Base-by-base conservation (phyloP, 2,797 vertebrate genomes). In the Arctocebus calabarensis region DNA sequence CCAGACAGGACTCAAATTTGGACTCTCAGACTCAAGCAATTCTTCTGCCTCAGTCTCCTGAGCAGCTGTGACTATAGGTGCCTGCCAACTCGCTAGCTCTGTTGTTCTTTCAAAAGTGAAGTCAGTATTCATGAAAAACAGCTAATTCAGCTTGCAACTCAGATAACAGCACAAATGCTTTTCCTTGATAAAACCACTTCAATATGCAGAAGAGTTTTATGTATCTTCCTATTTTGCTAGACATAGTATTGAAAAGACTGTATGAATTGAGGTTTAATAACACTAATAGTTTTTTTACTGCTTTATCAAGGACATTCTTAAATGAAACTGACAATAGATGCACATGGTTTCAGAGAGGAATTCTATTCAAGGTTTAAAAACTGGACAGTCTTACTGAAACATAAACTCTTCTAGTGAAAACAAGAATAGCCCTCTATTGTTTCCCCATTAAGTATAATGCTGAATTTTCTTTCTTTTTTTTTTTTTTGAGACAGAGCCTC, bases 321-420 rank as follows among this genome's bases (percentile, higher is more conserved):
- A 79, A 85, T 34, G 27, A 71, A 81, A 85, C 11, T 23, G 22
- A 32, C 19, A 10, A 55, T 57, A 2, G 16, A 78, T 52, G 29
- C 20, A 85, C 12, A 34, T 64, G 61, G 20, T 94, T 89, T 48
- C 37, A 48, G 32, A 88, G 48, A 1, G 17, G 25, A 84, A 70
- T 9, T 57, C 29, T 59, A 74, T 40, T 75, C 13, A 79, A 52
- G 19, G 75, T 89, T 84, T 55, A 77, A 71, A 78, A 94, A 94
- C n/a, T 20, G 45, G 79, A 74, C 71, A 40, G 19, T 84, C 20
- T 73, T 16, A 37, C 3, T 40, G 20, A 40, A 62, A 91, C n/a
- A 90, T 9, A 74, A 62, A 84, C 79, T 62, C 55, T 71, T 71
- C 52, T 61, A 94, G 14, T 40, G 25, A 71, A 89, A 94, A 89